phyloP scores from a whole-genome alignment of 2,113 vertebrate species.

The Dicerorhinus sumatrensis region DNA sequence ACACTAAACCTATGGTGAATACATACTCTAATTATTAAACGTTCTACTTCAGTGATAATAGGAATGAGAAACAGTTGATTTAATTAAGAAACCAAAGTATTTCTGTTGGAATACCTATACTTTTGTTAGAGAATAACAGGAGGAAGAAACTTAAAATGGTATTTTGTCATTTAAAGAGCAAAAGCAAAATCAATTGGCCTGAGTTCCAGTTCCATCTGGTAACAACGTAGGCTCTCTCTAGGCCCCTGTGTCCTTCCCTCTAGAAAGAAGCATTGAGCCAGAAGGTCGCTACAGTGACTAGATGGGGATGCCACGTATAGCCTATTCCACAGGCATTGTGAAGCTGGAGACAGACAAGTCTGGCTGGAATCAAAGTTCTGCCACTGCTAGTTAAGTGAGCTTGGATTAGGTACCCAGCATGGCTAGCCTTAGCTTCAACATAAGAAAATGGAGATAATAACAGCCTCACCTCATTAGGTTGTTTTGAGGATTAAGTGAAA shows the following conservation, averaged over 20 bases:
- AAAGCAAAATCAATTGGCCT: neutral
- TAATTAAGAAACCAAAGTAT: conserved; percentile 43
- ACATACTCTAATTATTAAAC: conserved; percentile 39
- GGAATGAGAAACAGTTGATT: conserved; percentile 57
- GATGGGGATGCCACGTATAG: neutral
- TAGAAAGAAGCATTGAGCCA: neutral
- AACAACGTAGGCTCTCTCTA: neutral
- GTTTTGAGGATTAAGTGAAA: neutral
- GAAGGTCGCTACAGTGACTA: neutral
- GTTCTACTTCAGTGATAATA: conserved; percentile 42
- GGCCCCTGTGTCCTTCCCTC: neutral
- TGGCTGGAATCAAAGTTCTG: neutral
- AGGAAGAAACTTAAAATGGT: conserved; percentile 7
- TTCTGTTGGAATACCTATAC: conserved; percentile 35
- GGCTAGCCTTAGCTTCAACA: neutral
- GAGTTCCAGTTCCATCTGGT: neutral
- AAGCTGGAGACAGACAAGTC: neutral
- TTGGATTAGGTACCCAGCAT: neutral
- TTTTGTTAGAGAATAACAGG: neutral
- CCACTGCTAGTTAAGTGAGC: neutral
- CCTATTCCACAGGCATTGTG: neutral
- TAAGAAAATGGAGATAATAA: neutral
- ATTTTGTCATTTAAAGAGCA: conserved; percentile 12
- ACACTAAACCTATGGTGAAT: neutral
- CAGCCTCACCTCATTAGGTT: neutral